These are phyloP conservation scores for Hedychridium roseum DNA, from an alignment of 2,888 invertebrate genomes.

Conservation along the genomic window DNA sequence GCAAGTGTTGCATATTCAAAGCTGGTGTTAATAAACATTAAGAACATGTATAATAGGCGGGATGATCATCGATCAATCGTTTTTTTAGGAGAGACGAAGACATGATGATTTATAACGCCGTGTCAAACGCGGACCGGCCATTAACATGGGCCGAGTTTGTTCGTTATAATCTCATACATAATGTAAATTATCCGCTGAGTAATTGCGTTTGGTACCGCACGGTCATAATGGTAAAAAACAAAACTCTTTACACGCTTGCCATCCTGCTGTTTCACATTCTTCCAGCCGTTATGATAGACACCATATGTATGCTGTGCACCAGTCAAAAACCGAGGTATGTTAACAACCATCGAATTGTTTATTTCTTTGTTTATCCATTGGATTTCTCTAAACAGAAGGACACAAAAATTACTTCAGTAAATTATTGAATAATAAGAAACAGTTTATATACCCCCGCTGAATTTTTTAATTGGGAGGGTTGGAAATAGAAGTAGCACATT, in stretches of 20 bases:
- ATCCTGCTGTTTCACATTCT: conserved; percentile 74
- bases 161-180: conserved; percentile 65
- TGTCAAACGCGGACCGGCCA: conserved; percentile 81
- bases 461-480: too few species aligned
- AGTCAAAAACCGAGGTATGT: conserved; percentile 75
- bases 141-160: conserved; percentile 81
- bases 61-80: conserved; percentile 1
- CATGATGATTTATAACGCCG: conserved; percentile 82
- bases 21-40: background rate
- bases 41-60: background rate
- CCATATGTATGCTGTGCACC: conserved; percentile 68
- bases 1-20: too few species aligned
- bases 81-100: conserved; percentile 54
- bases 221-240: conserved; percentile 69
- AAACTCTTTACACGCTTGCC: conserved; percentile 66
- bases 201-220: conserved; percentile 70
- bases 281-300: conserved; percentile 76
- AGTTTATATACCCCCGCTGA: too few species aligned
- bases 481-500: too few species aligned
- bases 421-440: too few species aligned
- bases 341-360: conserved; percentile 1
- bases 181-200: conserved; percentile 66
- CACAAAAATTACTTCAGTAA: too few species aligned
- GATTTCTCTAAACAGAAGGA: background rate
- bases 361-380: background rate